Conservation (phyloP, 1,140 invertebrate species). For the Portunus trituberculatus region DNA sequence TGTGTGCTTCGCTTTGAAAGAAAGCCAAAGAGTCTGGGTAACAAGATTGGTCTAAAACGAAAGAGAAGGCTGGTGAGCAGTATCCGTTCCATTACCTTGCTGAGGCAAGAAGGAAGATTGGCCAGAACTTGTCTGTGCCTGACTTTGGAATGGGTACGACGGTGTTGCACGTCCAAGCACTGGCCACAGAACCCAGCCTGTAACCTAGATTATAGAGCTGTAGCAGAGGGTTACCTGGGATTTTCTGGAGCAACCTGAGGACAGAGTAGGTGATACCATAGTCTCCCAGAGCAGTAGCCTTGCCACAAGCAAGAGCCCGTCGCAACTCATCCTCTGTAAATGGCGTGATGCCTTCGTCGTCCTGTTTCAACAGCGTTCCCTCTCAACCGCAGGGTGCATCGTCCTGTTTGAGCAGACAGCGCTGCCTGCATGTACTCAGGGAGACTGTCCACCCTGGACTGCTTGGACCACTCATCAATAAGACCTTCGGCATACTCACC, state of each 20-base stretch:
- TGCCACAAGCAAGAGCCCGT: constrained; percentile 5
- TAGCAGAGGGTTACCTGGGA: not conserved
- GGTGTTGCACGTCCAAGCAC: not conserved
- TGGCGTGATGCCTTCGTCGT: not conserved
- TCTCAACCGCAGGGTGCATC: not conserved
- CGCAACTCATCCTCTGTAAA: constrained; percentile 29
- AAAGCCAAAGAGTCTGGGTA: not conserved
- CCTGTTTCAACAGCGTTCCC: not conserved
- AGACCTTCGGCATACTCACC: not conserved
- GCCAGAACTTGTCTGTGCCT: constrained; percentile 31
- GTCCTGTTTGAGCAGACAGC: constrained; percentile 5
- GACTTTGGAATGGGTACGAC: constrained; percentile 1
- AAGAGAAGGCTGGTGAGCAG: constrained; percentile 39
- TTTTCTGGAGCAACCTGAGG: not conserved
- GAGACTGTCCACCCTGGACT: not conserved
- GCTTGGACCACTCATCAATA: constrained; percentile 14
- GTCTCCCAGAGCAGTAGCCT: not conserved
- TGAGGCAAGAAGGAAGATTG: constrained; percentile 3
- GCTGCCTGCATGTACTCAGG: constrained; percentile 16
- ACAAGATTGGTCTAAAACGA: not conserved
- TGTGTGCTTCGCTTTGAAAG: no score
- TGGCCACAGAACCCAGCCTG: not conserved
- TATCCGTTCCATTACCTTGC: constrained; percentile 20
- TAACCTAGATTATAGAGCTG: not conserved
- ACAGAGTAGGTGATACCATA: not conserved